Base-by-base conservation (phyloP, 2,888 invertebrate genomes). In the Schrankia costaestrigalis region DNA sequence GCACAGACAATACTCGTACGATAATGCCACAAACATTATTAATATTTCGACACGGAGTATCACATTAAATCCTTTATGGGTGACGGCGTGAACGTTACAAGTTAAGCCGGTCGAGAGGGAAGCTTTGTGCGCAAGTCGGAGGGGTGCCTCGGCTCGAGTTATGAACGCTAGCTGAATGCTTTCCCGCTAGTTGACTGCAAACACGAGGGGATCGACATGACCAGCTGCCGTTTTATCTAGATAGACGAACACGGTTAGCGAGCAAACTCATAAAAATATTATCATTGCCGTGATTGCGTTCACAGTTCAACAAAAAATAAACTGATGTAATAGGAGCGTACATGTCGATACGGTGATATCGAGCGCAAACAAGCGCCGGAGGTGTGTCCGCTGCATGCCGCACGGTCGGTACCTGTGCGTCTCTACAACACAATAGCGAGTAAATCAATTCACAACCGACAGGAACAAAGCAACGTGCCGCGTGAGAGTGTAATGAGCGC, bases 1-100 rank as follows among this genome's bases (percentile, higher is more conserved):
- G 47, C 50, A 44, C 46, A 65, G 66, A 76, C 61, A 69, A 66
- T 69, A 61, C 65, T 58, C 55, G 56, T 64, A 63, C 67, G 67
- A 69, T 71, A 72, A 71, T 63, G 59, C 74, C 67, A 66, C 74
- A 71, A 71, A 73, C 66, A 71, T 75, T n/a, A 77, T 78, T 77
- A 77, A 78, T 80, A 77, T 81, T 82, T 78, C 71, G 73, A 78
- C 81, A 81, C 79, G 78, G 71, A 65, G 75, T 71, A 71, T 76
- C 67, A 72, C 63, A 81, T 85, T 79, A 84, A 76, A 78, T 76
- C 72, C 71, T 75, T 74, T 78, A 80, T 71, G 63, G 71, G 56
- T 56, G 63, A 61, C 42, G 59, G 63, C 55, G 65, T 48, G 63
- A 63, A 71, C 66, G 67, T 71, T 71, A 67, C 63, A 64, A 71